These are phyloP conservation scores for Galerucella calmariensis DNA, from an alignment of 2,888 invertebrate genomes.

Conservation along the genomic window DNA sequence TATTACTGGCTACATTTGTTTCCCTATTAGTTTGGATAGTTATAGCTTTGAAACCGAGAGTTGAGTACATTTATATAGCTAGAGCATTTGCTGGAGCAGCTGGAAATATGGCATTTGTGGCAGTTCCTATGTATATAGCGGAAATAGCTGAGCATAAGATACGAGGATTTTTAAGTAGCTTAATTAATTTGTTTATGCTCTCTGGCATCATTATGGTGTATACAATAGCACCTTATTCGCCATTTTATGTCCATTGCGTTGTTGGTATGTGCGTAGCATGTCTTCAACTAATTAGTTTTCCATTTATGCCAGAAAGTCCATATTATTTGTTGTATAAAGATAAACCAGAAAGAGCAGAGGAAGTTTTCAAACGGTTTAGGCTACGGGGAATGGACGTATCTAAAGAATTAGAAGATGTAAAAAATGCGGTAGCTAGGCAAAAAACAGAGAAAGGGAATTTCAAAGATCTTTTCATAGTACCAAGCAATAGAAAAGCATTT, in stretches of 20 bases:
- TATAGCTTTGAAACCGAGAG: conserved; percentile 57
- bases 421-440: conserved; percentile 58
- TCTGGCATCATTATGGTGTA: conserved; percentile 61
- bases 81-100: conserved; percentile 60
- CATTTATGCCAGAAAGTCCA: conserved; percentile 58
- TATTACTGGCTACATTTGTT: conserved; percentile 58
- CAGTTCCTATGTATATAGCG: conserved; percentile 63
- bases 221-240: conserved; percentile 55
- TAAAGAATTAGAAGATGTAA: conserved; percentile 60
- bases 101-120: conserved; percentile 63
- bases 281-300: conserved; percentile 57
- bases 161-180: conserved; percentile 60
- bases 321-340: conserved; percentile 60
- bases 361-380: conserved; percentile 55
- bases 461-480: conserved; percentile 58
- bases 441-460: conserved; percentile 58
- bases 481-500: conserved; percentile 61
- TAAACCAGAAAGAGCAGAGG: conserved; percentile 57
- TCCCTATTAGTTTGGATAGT: conserved; percentile 61
- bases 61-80: conserved; percentile 58
- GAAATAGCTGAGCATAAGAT: conserved; percentile 63
- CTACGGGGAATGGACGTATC: conserved; percentile 53
- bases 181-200: conserved; percentile 63
- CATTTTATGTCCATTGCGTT: conserved; percentile 52
- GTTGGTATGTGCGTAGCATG: conserved; percentile 56